phyloP scores from a whole-genome alignment of 2,113 vertebrate genomes.

The Shinisaurus crocodilurus region DNA sequence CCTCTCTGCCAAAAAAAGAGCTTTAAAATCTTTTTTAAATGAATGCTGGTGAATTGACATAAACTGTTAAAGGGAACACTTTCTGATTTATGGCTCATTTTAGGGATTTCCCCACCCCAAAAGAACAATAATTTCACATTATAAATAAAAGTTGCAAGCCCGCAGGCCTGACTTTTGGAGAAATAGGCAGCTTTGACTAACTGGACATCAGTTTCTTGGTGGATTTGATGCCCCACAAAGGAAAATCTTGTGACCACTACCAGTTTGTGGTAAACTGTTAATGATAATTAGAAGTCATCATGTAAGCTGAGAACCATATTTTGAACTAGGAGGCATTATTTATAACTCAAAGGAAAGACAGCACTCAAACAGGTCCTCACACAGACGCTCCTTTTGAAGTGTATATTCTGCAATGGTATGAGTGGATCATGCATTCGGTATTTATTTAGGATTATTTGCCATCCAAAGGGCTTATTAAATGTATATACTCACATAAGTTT shows the following conservation, averaged over 20 bases:
- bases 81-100: slow-evolving; percentile 21
- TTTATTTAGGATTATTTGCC: neutral
- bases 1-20: slow-evolving; percentile 40
- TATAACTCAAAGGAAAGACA: neutral
- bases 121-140: slow-evolving; percentile 35
- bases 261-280: neutral
- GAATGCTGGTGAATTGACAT: slow-evolving; percentile 14
- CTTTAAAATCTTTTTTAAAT: slow-evolving; percentile 65
- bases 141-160: slow-evolving; percentile 33
- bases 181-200: slow-evolving; percentile 44
- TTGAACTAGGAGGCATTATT: neutral
- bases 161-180: neutral
- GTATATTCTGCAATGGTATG: neutral
- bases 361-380: neutral
- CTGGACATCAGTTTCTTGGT: neutral
- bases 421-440: neutral
- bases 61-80: slow-evolving; percentile 42
- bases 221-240: neutral
- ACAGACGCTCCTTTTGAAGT: neutral
- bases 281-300: neutral
- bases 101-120: slow-evolving; percentile 18
- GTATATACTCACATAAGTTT: neutral
- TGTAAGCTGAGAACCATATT: neutral
- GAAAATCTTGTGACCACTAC: neutral
- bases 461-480: neutral